Evolutionary conservation across 2,797 vertebrate genomes (phyloP), one percentile per base, ranked within the genome.

Genomic region (Enteromius radiatus): DNA sequence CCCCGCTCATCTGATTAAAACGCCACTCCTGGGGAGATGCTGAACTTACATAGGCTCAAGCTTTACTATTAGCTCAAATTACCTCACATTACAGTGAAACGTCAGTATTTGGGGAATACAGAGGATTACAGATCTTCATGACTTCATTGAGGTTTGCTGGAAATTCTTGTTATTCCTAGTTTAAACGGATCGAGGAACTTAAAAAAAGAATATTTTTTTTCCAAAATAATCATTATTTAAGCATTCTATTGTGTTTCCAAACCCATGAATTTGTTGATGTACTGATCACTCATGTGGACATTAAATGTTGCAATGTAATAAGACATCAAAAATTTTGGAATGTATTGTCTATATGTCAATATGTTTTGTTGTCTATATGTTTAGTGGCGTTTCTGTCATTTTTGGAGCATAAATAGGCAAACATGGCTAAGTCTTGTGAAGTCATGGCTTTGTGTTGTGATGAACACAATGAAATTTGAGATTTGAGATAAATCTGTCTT

Each of bases 1-100:
- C 80, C 63, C 73, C 33, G 67, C 84, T 86, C 89, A 85, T 88
- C 86, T 87, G 88, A 88, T 87, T 89, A 69, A 88, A 88, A 83
- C 78, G 52, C 54, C 52, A 71, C 84, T 91, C 89, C 88, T 71
- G 84, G 85, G 83, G 88, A 88, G 88, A 80, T 49, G 68, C 82
- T 80, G 70, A 83, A 68, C 80, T 49, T 69, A 74, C 80, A 84
- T 54, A 67, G 77, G 38, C 82, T 86, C 77, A 84, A 83, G 86
- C 67, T 79, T 78, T 80, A 81, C 77, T 88, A 84, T 87, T 87
- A 87, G 54, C 63, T 86, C 56, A 84, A 83, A 89, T 89, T 86
- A 86, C 65, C 80, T 84, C 78, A 82, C 85, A 86, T 90, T 88
- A 87, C 85, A 82, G 47, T 33, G 31, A 81, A 86, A 84, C 64